Evolutionary conservation across 2,888 invertebrate genomes (phyloP).

Genomic region (Aproaerema taeniolella): DNA sequence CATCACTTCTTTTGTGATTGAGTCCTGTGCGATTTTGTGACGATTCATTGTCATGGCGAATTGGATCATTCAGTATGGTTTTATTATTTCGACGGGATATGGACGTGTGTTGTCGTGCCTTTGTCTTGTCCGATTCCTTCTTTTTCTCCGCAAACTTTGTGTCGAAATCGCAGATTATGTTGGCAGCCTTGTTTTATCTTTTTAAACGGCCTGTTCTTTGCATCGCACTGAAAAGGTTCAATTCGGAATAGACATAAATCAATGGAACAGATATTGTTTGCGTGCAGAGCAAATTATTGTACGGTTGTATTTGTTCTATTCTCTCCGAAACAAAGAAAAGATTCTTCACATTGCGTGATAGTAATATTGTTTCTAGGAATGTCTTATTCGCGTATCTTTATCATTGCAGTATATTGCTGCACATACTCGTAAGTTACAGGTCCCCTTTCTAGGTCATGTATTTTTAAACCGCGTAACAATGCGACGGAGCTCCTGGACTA

Average conservation of each 20-base stretch:
- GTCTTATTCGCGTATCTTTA: no score
- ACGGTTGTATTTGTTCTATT: no score
- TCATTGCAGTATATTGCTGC: no score
- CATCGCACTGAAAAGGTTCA: no score
- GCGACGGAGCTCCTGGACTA: constrained; percentile 6
- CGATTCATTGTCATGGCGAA: constrained; percentile 56
- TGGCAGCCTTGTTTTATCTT: constrained; percentile 27
- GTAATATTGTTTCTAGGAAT: no score
- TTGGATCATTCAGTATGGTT: constrained; percentile 54
- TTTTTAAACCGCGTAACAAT: background rate
- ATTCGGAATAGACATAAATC: no score
- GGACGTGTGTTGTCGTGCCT: constrained; percentile 30
- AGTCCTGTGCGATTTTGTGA: constrained; percentile 49
- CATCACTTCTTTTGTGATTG: constrained; percentile 73
- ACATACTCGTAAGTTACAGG: no score
- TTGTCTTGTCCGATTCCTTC: constrained; percentile 21
- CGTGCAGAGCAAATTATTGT: no score
- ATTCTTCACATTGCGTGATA: no score
- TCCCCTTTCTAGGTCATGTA: background rate
- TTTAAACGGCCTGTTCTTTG: no score
- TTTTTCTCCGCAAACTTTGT: constrained; percentile 9
- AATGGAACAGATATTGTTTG: no score
- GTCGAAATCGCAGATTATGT: constrained; percentile 1
- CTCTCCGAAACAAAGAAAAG: no score
- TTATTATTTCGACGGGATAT: constrained; percentile 31